Evolutionary conservation across 1,140 invertebrate genomes (phyloP), one percentile per base, ranked within the genome.

Genomic region (Thaumatotibia leucotreta): DNA sequence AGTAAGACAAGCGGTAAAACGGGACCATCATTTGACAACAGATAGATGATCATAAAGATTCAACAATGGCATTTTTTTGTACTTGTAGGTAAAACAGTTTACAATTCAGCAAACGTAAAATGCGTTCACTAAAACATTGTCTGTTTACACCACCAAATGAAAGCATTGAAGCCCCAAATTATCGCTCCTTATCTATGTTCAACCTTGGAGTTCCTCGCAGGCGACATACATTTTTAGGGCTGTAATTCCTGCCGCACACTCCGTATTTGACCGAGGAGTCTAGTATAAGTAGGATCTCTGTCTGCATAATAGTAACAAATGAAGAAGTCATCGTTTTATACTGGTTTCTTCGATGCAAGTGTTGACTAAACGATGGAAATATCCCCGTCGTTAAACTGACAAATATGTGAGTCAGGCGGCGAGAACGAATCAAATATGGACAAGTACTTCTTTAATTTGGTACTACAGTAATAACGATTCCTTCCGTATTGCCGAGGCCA

Each of bases 181-280:
- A 85, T 87, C 84, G 69, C 63, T 62, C 52, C 66, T 84, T 88
- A 88, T 87, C 84, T 85, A 69, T 75, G 82, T 82, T 81, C 81
- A 87, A 80, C 87, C 87, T 89, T 88, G 85, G 77, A 81, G 79
- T 71, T 76, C 73, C 77, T 82, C 79, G 75, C 75, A 75, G 75
- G 70, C 75, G 77, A 76, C 81, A 79, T 50, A 49, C 32, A 35
- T 87, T 78, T 81, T 86, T 84, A 82, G 73, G 63, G 64, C 76
- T 68, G 35, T 39, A 1, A 45, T 45, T 39, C 35, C 5, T 39
- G 20, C 39, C 6, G 6, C 39, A n/a, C 35, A 14, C n/a, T 39
- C 14, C 0, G 14, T n/a, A 4, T 9, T 14, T 35, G 1, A 20
- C 39, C 8, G 17, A 20, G 6, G 17, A 4, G 17, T 9, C 39